These are phyloP conservation scores for Lampris megalopsis DNA, from an alignment of 2,113 vertebrate genomes.

Conservation along the genomic window DNA sequence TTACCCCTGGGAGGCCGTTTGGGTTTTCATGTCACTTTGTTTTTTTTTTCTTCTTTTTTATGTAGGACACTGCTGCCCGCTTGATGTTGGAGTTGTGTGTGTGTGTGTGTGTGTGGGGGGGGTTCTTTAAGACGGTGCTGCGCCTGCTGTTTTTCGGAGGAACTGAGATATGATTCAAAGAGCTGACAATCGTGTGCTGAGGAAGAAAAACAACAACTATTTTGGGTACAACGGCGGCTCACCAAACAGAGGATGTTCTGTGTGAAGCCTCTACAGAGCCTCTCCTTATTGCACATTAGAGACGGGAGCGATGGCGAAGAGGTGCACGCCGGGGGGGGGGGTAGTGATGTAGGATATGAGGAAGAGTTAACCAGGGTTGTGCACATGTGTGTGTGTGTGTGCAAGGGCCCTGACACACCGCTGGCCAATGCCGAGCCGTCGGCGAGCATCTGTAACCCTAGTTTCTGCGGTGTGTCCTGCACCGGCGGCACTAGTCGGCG, in stretches of 20 bases:
- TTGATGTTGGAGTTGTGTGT: conserved; percentile 48
- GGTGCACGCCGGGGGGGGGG: background rate
- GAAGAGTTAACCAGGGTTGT: background rate
- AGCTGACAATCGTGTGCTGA: conserved; percentile 59
- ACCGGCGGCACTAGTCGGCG: too few species aligned
- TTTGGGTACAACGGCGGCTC: conserved; percentile 58
- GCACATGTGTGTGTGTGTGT: too few species aligned
- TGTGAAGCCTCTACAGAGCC: conserved; percentile 43
- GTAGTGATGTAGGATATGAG: background rate
- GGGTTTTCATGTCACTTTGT: conserved; percentile 53
- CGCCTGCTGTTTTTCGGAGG: conserved; percentile 57
- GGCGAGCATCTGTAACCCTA: too few species aligned
- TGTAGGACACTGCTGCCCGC: conserved; percentile 69
- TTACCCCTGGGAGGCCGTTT: conserved; percentile 54
- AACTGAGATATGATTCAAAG: conserved; percentile 68
- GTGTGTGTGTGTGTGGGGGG: background rate
- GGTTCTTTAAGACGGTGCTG: conserved; percentile 52
- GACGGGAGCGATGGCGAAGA: background rate
- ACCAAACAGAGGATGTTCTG: conserved; percentile 58
- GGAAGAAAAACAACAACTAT: conserved; percentile 69
- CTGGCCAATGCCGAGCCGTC: too few species aligned
- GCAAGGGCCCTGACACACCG: too few species aligned
- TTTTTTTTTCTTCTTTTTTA: conserved; percentile 39
- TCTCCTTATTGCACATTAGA: conserved; percentile 40
- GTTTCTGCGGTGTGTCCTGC: too few species aligned